Evolutionary conservation across 2,888 invertebrate genomes (phyloP), one percentile per base, ranked within the genome.

Genomic region (Melolontha melolontha): DNA sequence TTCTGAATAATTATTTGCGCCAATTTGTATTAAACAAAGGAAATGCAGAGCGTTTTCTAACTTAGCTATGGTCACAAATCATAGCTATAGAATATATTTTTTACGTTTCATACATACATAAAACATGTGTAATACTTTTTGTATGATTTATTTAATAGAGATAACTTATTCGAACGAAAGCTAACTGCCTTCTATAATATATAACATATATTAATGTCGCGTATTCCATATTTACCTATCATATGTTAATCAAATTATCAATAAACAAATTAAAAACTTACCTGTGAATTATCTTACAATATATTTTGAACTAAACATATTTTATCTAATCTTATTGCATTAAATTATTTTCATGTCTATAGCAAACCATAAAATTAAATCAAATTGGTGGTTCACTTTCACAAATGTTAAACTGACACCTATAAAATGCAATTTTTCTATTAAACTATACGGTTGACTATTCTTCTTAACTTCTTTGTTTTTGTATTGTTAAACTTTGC

Each of bases 291-390:
- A 64, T 64, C 64, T 64, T 41, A n/a, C 55, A 57, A 39, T 41
- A 34, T 17, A 50, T 52, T 22, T 42, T 41, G 22, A 41, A 39
- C 22, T 39, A 63, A 39, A 64, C 34, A 64, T 34, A 16, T 64
- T 64, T 64, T 64, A 64, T 64, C 64, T 64, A 64, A 64, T 64
- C 64, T 64, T 34, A 29, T 7, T 52, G 39, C 27, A 64, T 41
- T 63, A 17, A 16, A 34, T 47, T 54, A 44, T 40, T 17, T 51
- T 42, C 17, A 29, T 29, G 27, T 39, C 12, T 42, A 51, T 8
- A 22, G 39, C 51, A 42, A 52, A 50, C 39, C 52, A 52, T 51
- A 50, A 52, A 41, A 42, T 10, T 7, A 52, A 52, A 22, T 50
- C n/a, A 22, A 5, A 12, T 49, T 14, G 11, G 22, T 41, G 11